Base-by-base conservation (phyloP, 2,797 vertebrate genomes). In the Pipistrellus kuhlii region DNA sequence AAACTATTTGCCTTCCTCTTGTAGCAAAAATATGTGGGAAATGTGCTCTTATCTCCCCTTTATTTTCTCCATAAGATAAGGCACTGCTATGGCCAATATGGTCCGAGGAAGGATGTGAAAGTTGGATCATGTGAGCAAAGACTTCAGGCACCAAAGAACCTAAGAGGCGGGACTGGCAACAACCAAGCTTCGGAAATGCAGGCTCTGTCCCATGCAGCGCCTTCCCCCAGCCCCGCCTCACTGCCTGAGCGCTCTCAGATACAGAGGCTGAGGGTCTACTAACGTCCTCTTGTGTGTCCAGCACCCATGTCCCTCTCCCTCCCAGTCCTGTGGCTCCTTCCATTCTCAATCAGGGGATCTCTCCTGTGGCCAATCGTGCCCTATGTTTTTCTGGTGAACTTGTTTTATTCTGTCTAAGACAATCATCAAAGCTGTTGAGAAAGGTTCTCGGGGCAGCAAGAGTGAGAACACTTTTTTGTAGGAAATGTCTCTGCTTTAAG, bases 161-260 rank as follows among this genome's bases (percentile, higher is more conserved):
- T 55, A 6, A 53, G 30, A 87, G 41, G 53, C 1, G 5, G 25
- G 68, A 27, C 32, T 20, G 10, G 12, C 30, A 23, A 51, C 15
- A 44, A 0, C 30, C 41, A 15, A 1, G 20, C 38, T 71, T 35
- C 51, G 1, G 9, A 71, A 53, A 38, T 15, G 6, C 25, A 44
- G 66, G 15, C 38, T 46, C 23, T 27, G 11, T 21, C 30, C 44
- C 38, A 3, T 13, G 53, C 5, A 0, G 23, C 1, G 1, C 2
- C 0, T 18, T 48, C 66, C 0, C 21, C 12, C 4, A 0, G 4
- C 62, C 66, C 3, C 0, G 1, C 46, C 32, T 41, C 17, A 8
- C 1, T 17, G 21, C 46, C 38, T 0, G 15, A 30, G 8, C 4
- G 6, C 44, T 46, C 57, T 10, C 6, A 6, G 18, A 35, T 1